Evolutionary conservation across 2,888 invertebrate genomes (phyloP).

Genomic region (Drosophila cyrtoloma): DNA sequence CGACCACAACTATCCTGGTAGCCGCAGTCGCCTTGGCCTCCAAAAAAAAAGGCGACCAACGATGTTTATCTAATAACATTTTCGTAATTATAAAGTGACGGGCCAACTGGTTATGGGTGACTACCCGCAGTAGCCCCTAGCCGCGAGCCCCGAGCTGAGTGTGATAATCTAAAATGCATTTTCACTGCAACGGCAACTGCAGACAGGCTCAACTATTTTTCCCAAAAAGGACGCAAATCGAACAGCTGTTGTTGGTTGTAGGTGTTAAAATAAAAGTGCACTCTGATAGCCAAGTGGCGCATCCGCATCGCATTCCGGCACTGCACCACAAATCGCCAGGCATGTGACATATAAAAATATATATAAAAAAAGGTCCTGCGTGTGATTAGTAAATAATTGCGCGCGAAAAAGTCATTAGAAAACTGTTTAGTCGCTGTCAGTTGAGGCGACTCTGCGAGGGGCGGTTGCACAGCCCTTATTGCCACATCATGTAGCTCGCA

Average conservation of each 20-base stretch:
- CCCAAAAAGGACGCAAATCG: constrained; percentile 31
- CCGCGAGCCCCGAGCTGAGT: constrained; percentile 32
- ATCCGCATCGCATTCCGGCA: constrained; percentile 63
- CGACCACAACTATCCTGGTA: constrained; percentile 66
- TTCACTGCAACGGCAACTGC: constrained; percentile 50
- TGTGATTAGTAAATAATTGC: constrained; percentile 78
- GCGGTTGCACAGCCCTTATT: constrained; percentile 16
- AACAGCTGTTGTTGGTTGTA: constrained; percentile 67
- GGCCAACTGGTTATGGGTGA: constrained; percentile 70
- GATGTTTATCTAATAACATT: constrained; percentile 76
- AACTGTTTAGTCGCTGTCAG: constrained; percentile 59
- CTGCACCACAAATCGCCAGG: constrained; percentile 34
- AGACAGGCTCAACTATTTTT: neutral
- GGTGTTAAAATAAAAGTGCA: constrained; percentile 65
- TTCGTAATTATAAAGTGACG: constrained; percentile 73
- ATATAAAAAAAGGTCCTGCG: constrained; percentile 45
- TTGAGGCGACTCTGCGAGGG: constrained; percentile 14
- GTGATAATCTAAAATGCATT: constrained; percentile 78
- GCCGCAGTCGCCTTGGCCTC: constrained; percentile 4
- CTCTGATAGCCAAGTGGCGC: constrained; percentile 74
- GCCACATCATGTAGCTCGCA: constrained; percentile 49
- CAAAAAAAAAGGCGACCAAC: constrained; percentile 22
- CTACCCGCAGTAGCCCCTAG: constrained; percentile 51
- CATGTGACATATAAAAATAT: constrained; percentile 14
- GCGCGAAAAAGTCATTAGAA: constrained; percentile 74